Evolutionary conservation across 2,113 vertebrate genomes (phyloP).

Genomic region (Cololabis saira): DNA sequence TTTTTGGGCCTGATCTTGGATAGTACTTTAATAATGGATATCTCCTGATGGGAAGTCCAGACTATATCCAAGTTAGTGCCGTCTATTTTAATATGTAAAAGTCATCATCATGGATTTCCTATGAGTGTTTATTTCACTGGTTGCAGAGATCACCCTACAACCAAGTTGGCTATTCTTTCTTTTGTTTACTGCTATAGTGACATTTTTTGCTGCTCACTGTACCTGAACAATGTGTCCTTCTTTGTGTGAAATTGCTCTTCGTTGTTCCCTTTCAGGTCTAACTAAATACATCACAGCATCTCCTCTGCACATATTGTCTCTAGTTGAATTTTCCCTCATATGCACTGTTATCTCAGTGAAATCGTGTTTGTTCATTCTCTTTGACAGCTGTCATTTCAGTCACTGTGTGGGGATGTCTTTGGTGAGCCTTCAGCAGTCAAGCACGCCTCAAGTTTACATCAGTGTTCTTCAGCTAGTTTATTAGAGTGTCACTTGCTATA

Average conservation of each 20-base stretch:
- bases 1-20: no score
- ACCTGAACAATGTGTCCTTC: neutral
- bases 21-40: no score
- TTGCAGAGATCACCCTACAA: no score
- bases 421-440: constrained; percentile 16
- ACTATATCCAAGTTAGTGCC: no score
- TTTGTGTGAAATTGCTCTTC: neutral
- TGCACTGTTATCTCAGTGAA: constrained; percentile 11
- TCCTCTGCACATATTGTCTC: neutral
- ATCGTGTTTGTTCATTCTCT: constrained; percentile 23
- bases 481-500: constrained; percentile 45
- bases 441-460: constrained; percentile 25
- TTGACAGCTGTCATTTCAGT: constrained; percentile 61
- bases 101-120: no score
- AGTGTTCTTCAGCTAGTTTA: constrained; percentile 30
- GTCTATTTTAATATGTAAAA: no score
- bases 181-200: no score
- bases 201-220: no score
- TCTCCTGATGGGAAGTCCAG: no score
- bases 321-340: constrained; percentile 14
- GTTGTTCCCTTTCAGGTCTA: neutral
- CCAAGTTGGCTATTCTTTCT: no score
- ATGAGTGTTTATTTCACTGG: no score
- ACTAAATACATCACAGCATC: constrained; percentile 9
- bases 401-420: constrained; percentile 34